Percentiles rank a stretch among this genome's conserved stretches.
These are phyloP conservation scores for Masnerella sp. DNA, from an alignment of 2,888 invertebrate genomes.

Conservation along the genomic window DNA sequence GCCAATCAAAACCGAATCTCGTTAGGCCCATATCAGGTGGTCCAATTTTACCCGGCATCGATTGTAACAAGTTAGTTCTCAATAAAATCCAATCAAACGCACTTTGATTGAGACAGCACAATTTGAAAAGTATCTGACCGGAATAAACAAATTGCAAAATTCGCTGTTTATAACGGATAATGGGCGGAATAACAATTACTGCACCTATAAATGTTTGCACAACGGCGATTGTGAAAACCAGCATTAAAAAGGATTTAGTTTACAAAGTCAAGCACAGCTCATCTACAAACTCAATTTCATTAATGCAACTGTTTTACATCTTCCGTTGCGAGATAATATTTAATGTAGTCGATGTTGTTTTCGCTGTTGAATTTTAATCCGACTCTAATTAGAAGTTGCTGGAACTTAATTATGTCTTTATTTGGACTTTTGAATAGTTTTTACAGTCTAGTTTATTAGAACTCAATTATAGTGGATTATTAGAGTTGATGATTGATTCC, in stretches of 20 bases:
- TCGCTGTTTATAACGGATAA: slow-evolving; percentile 15
- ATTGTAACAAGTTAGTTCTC: slow-evolving; percentile 39
- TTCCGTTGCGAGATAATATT: too few species aligned
- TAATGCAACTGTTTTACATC: too few species aligned
- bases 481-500: slow-evolving; percentile 18
- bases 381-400: slow-evolving; percentile 17
- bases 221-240: slow-evolving; percentile 7
- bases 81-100: slow-evolving; percentile 23
- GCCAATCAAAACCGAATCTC: slow-evolving; percentile 27
- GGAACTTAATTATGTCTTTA: slow-evolving; percentile 41
- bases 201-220: slow-evolving; percentile 9
- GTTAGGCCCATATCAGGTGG: slow-evolving; percentile 29
- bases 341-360: slow-evolving; percentile 1
- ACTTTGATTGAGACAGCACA: slow-evolving; percentile 39
- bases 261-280: slow-evolving; percentile 1
- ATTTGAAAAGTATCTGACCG: slow-evolving; percentile 1
- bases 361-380: background rate
- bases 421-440: slow-evolving; percentile 27
- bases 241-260: slow-evolving; percentile 1
- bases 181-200: slow-evolving; percentile 17
- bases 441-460: slow-evolving; percentile 8
- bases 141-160: slow-evolving; percentile 41
- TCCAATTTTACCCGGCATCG: slow-evolving; percentile 15
- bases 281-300: too few species aligned
- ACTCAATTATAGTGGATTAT: background rate